These are phyloP conservation scores for Clarias platycephalus DNA, from an alignment of 2,797 vertebrate genomes.

Conservation along the genomic window DNA sequence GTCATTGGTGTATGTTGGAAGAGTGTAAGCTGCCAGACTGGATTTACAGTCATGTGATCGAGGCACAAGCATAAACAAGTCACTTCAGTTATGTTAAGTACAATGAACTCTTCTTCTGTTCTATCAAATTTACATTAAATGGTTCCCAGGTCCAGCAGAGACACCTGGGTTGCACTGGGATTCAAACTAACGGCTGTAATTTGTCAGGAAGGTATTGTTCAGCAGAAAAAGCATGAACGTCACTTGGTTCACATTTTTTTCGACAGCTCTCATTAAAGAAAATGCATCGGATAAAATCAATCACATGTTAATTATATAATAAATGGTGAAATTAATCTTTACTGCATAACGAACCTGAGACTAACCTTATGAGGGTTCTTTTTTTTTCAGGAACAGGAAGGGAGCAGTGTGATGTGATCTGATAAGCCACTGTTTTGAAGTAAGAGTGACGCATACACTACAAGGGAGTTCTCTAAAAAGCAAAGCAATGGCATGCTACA, in stretches of 20 bases:
- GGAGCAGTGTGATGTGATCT: conserved; percentile 29
- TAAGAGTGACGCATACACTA: conserved; percentile 33
- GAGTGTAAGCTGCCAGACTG: not conserved
- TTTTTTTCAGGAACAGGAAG: conserved; percentile 44
- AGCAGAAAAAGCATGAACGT: not conserved
- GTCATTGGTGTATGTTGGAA: not conserved
- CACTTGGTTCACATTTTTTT: not conserved
- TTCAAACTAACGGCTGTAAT: not conserved
- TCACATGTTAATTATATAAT: not conserved
- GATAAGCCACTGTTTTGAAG: conserved; percentile 48
- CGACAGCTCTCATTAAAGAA: conserved; percentile 11
- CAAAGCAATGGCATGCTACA: conserved; percentile 27
- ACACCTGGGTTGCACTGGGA: not conserved
- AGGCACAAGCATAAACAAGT: not conserved
- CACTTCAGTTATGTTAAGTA: not conserved
- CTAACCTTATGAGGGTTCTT: conserved; percentile 1
- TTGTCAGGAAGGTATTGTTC: not conserved
- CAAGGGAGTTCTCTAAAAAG: conserved; percentile 28
- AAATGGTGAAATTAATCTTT: conserved; percentile 6
- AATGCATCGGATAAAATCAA: not conserved
- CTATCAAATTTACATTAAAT: not conserved
- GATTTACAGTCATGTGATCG: not conserved
- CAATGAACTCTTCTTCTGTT: not conserved
- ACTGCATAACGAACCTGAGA: not conserved
- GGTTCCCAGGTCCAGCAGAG: not conserved